These are phyloP conservation scores for Ammodytes dubius DNA, from an alignment of 2,113 vertebrate species.

Conservation along the genomic window DNA sequence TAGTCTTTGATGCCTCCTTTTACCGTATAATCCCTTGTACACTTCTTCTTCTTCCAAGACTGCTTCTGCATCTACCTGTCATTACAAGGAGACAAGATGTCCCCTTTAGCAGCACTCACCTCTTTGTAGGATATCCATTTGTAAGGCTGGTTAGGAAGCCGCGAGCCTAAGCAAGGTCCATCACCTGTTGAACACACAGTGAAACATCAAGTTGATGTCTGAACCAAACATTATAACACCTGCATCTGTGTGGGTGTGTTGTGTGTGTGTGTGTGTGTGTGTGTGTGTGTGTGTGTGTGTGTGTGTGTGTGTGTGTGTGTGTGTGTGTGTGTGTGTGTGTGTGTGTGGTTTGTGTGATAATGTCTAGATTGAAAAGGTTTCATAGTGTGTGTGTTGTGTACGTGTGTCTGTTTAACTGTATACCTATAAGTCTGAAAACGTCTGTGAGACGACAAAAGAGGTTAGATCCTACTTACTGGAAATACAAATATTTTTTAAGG, in stretches of 20 bases:
- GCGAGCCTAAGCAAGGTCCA: slow-evolving; percentile 94
- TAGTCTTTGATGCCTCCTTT: not conserved
- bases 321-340: too few relatives aligned
- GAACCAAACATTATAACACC: not conserved
- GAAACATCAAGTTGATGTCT: not conserved
- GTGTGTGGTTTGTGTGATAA: too few relatives aligned
- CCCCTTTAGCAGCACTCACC: slow-evolving; percentile 81
- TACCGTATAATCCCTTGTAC: too few relatives aligned
- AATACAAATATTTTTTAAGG: too few relatives aligned
- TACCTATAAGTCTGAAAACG: not conserved
- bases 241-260: not conserved
- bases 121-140: slow-evolving; percentile 98
- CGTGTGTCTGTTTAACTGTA: not conserved
- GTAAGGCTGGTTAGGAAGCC: slow-evolving; percentile 95
- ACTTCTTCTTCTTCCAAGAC: not conserved
- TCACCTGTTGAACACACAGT: slow-evolving; percentile 85
- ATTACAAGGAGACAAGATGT: not conserved
- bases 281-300: not conserved
- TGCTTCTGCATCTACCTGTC: not conserved
- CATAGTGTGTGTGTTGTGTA: too few relatives aligned
- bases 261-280: slow-evolving; percentile 10
- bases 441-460: not conserved
- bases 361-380: too few relatives aligned
- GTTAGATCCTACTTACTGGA: not conserved
- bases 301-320: not conserved